phyloP scores from a whole-genome alignment of 2,797 vertebrate species.

The Leucoraja ocellata region DNA sequence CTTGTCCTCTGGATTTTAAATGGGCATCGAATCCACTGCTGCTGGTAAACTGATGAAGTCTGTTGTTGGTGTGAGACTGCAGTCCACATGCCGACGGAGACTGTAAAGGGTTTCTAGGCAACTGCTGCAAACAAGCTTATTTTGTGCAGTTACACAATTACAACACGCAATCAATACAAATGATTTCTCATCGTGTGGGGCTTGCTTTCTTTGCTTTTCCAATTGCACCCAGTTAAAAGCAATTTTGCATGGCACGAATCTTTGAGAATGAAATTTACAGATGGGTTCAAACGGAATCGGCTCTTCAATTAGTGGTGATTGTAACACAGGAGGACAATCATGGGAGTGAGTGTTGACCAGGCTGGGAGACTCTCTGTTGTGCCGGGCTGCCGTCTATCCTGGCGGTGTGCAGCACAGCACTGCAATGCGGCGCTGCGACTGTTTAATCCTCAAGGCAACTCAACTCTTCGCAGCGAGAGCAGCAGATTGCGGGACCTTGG shows the following conservation, averaged over 20 bases:
- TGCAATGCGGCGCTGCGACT: constrained; percentile 35
- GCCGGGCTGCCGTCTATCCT: constrained; percentile 5
- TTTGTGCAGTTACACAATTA: constrained; percentile 18
- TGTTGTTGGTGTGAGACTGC: not conserved
- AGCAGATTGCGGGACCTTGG: constrained; percentile 27
- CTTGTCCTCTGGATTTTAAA: not conserved
- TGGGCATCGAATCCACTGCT: not conserved
- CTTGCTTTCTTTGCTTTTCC: not conserved
- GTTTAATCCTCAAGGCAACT: constrained; percentile 22
- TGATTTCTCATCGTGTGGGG: not conserved
- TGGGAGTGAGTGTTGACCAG: not conserved
- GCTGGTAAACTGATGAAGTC: not conserved
- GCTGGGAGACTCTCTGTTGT: not conserved
- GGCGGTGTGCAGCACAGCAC: constrained; percentile 7
- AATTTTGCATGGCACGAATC: not conserved
- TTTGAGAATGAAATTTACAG: constrained; percentile 12
- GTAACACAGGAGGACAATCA: not conserved
- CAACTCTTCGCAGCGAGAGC: constrained; percentile 3
- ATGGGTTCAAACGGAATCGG: not conserved
- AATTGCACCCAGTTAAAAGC: not conserved
- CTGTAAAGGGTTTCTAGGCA: constrained; percentile 19
- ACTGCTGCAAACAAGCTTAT: constrained; percentile 10
- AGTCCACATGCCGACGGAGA: not conserved
- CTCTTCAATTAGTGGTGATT: not conserved
- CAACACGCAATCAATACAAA: constrained; percentile 19